Base-by-base conservation (phyloP, 2,113 vertebrate species). In the Mirza zaza region DNA sequence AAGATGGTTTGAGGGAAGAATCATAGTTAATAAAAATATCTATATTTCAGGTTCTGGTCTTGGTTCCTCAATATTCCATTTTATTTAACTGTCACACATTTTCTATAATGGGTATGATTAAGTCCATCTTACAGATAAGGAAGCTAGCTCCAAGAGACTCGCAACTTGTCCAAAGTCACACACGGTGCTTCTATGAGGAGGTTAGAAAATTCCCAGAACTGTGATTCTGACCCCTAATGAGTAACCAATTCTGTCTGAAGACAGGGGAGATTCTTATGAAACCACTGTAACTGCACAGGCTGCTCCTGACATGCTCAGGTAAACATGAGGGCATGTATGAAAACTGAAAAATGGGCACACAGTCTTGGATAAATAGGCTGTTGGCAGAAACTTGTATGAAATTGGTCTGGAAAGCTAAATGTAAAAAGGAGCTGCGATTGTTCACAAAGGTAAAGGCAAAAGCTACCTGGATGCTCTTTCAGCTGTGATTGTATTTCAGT, bases 11-110 rank as follows among this genome's bases (percentile, higher is more conserved):
- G 7, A 29, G 34, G 70, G 34, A 15, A 36, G 87, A 71, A 84
- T 59, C n/a, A 93, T 39, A 48, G 83, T 88, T 95, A 79, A 68
- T 48, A 67, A 34, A 86, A 79, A 76, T 4, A 52, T 15, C n/a
- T 89, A 52, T 50, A 88, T 20, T 67, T 91, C 50, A n/a, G 29
- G n/a, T 36, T 90, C 48, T 84, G 50, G 29, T 75, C 48, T 67
- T 48, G 23, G 65, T 63, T 88, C 55, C 21, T 55, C 3, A 14
- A 79, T 6, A 59, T 45, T 32, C 55, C 25, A 21, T 61, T 67
- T 20, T 39, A 75, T 50, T 57, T 71, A 32, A 36, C 42, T 61
- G 48, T 45, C 67, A 36, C 8, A 45, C 48, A 17, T 68, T 32
- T 36, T 36, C 67, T 48, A 48, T 29, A 34, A 70, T 23, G 36